Percentiles rank a stretch among this genome's conserved stretches.
Evolutionary conservation across 2,797 vertebrate genomes (phyloP).

Genomic region (Clarias platycephalus): DNA sequence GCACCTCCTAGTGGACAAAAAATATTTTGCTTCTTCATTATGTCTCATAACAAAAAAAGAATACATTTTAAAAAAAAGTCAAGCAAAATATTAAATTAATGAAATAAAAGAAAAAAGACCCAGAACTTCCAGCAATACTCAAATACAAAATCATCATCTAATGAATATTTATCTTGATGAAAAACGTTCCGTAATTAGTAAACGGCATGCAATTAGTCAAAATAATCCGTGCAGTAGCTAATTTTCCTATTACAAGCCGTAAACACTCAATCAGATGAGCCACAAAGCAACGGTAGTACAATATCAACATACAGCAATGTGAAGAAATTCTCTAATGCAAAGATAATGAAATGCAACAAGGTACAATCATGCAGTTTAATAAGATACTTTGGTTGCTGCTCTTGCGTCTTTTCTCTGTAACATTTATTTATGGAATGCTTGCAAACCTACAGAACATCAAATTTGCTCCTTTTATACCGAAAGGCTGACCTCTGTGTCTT

Average conservation of each 20-base stretch:
- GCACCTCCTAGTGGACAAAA: conserved; percentile 70
- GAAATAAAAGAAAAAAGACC: not conserved
- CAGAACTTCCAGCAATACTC: not conserved
- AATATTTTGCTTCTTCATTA: not conserved
- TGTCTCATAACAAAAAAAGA: not conserved
- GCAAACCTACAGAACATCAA: not conserved
- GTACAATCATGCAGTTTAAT: not conserved
- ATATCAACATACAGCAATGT: not conserved
- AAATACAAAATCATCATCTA: not conserved
- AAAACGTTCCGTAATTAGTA: not conserved
- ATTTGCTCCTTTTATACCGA: not conserved
- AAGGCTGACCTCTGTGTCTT: no score
- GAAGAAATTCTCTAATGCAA: not conserved
- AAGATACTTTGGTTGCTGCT: not conserved
- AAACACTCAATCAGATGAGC: not conserved
- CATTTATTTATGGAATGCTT: not conserved
- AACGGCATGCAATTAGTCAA: not conserved
- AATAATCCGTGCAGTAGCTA: not conserved
- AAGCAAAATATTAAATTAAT: not conserved
- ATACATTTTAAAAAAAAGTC: not conserved
- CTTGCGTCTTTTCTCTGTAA: not conserved
- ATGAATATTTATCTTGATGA: not conserved
- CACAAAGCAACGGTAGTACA: not conserved
- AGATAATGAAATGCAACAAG: not conserved
- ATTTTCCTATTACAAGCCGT: not conserved